phyloP scores from a whole-genome alignment of 2,888 invertebrate species.

The Eledona agricola region DNA sequence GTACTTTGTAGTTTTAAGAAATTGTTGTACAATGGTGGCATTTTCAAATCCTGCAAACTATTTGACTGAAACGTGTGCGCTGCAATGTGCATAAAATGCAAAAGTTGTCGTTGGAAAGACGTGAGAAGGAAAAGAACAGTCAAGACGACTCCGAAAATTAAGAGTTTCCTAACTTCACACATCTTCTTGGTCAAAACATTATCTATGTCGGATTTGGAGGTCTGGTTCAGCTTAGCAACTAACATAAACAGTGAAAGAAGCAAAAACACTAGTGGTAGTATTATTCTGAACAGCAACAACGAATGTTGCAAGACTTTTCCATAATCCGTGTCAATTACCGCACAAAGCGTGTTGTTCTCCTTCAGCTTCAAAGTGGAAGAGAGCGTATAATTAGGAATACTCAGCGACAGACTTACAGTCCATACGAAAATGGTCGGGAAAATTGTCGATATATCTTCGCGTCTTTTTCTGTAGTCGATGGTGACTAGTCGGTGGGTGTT shows the following conservation, averaged over 20 bases:
- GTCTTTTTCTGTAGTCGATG: slow-evolving; percentile 65
- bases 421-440: slow-evolving; percentile 68
- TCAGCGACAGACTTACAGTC: slow-evolving; percentile 68
- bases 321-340: slow-evolving; percentile 65
- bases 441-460: slow-evolving; percentile 63
- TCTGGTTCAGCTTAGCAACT: slow-evolving; percentile 49
- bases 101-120: slow-evolving; percentile 54
- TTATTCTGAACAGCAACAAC: slow-evolving; percentile 52
- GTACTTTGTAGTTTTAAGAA: slow-evolving; percentile 42
- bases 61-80: slow-evolving; percentile 40
- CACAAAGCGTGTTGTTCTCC: slow-evolving; percentile 62
- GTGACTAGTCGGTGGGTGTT: slow-evolving; percentile 65
- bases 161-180: slow-evolving; percentile 48
- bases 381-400: slow-evolving; percentile 68
- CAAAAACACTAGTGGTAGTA: slow-evolving; percentile 52
- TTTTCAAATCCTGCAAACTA: slow-evolving; percentile 49
- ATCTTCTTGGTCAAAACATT: slow-evolving; percentile 52
- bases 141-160: slow-evolving; percentile 53
- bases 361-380: slow-evolving; percentile 63
- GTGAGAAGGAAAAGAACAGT: slow-evolving; percentile 51
- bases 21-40: slow-evolving; percentile 54
- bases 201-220: slow-evolving; percentile 48
- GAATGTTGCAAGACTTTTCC: slow-evolving; percentile 56
- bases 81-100: slow-evolving; percentile 50
- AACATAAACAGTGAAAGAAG: slow-evolving; percentile 51